These are phyloP conservation scores for Celastrina argiolus DNA, from an alignment of 2,888 invertebrate genomes.

Conservation along the genomic window DNA sequence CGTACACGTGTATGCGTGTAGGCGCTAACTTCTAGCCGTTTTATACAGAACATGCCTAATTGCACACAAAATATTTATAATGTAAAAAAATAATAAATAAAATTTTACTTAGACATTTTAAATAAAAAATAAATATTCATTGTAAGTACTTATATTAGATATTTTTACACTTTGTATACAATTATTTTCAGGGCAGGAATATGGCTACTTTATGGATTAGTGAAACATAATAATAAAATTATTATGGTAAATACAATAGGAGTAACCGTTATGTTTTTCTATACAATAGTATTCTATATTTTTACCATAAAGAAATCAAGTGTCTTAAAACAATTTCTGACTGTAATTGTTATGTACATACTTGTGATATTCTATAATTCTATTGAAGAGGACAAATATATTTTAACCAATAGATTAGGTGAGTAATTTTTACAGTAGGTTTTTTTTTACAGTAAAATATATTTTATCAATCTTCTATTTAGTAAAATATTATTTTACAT, in stretches of 20 bases:
- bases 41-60: too few species aligned
- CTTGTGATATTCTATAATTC: constrained; percentile 78
- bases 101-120: neutral
- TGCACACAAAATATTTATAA: too few species aligned
- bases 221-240: constrained; percentile 84
- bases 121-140: neutral
- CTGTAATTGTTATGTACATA: constrained; percentile 71
- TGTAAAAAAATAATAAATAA: too few species aligned
- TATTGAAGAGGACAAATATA: constrained; percentile 68
- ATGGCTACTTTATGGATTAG: constrained; percentile 89
- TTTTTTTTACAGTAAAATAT: too few species aligned
- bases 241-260: constrained; percentile 88
- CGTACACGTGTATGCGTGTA: neutral
- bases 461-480: too few species aligned
- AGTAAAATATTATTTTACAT: neutral
- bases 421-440: constrained; percentile 40
- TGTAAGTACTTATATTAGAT: too few species aligned
- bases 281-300: constrained; percentile 83
- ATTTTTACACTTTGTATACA: neutral
- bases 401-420: constrained; percentile 82
- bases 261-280: constrained; percentile 81
- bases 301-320: constrained; percentile 84
- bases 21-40: neutral
- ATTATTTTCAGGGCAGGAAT: constrained; percentile 80
- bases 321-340: constrained; percentile 79